Evolutionary conservation across 2,888 invertebrate species (phyloP).

Genomic region (Monoplex corrugatus): DNA sequence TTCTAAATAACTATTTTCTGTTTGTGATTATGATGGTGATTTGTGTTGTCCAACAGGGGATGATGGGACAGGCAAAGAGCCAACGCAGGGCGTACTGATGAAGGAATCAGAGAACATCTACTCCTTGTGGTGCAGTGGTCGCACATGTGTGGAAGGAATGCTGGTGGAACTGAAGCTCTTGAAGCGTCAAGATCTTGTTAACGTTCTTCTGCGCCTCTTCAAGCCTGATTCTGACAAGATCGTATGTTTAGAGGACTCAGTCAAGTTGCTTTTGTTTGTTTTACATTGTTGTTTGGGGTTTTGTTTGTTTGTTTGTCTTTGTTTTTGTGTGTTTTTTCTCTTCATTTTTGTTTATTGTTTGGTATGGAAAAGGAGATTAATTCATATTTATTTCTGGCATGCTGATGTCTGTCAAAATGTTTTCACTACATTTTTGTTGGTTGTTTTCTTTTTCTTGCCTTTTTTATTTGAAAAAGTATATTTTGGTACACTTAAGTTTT

Average conservation of each 20-base stretch:
- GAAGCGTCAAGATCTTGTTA: conserved; percentile 96
- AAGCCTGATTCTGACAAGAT: conserved; percentile 93
- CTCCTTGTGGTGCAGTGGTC: conserved; percentile 97
- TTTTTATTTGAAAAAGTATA: too few species aligned
- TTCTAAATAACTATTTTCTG: neutral
- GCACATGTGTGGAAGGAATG: conserved; percentile 98
- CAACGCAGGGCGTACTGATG: conserved; percentile 85
- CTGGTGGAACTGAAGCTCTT: conserved; percentile 95
- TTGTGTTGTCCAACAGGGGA: conserved; percentile 86
- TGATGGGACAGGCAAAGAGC: conserved; percentile 87
- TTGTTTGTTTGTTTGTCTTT: too few species aligned
- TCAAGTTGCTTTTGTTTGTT: too few species aligned
- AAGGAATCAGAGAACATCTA: conserved; percentile 98
- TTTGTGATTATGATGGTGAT: neutral
- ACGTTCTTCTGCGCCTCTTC: conserved; percentile 91
- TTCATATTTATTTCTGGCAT: too few species aligned
- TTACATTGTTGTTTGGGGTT: too few species aligned
- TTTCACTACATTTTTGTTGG: too few species aligned
- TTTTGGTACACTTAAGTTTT: too few species aligned
- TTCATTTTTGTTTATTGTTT: too few species aligned
- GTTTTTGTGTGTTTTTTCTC: too few species aligned
- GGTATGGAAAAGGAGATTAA: too few species aligned
- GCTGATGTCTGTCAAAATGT: too few species aligned
- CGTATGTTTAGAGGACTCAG: conserved; percentile 65
- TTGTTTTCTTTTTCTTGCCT: too few species aligned